Conservation (phyloP, 2,888 invertebrate genomes). For the Agonopterix subpropinquella region DNA sequence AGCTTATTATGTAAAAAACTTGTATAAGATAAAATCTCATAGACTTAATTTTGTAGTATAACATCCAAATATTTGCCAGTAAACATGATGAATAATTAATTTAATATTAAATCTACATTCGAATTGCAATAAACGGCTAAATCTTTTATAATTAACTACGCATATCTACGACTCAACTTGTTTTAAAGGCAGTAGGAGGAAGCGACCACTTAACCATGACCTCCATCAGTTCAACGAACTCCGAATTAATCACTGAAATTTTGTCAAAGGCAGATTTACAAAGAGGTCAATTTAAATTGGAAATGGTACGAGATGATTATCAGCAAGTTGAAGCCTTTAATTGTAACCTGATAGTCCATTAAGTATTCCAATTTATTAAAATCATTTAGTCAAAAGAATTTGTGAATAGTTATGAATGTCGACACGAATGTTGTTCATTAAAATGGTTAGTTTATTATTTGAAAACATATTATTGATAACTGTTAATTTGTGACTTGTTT, state of each 20-base stretch:
- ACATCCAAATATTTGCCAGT: background rate
- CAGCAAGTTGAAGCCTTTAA: slow-evolving; percentile 32
- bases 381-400: slow-evolving; percentile 7
- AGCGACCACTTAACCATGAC: slow-evolving; percentile 25
- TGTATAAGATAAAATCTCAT: background rate
- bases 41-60: background rate
- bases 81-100: slow-evolving; percentile 1
- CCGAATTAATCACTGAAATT: background rate
- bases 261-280: slow-evolving; percentile 1
- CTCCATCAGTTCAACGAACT: slow-evolving; percentile 24
- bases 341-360: slow-evolving; percentile 48
- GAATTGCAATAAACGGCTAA: slow-evolving; percentile 6
- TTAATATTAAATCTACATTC: background rate
- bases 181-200: slow-evolving; percentile 24
- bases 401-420: slow-evolving; percentile 9
- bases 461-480: background rate
- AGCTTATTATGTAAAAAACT: background rate
- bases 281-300: slow-evolving; percentile 11
- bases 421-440: slow-evolving; percentile 3
- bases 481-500: background rate
- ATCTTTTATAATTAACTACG: slow-evolving; percentile 14
- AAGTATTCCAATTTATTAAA: slow-evolving; percentile 21
- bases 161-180: slow-evolving; percentile 30
- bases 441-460: slow-evolving; percentile 1
- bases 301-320: slow-evolving; percentile 28